Base-by-base conservation (phyloP, 2,113 vertebrate genomes). In the Acrocephalus arundinaceus region DNA sequence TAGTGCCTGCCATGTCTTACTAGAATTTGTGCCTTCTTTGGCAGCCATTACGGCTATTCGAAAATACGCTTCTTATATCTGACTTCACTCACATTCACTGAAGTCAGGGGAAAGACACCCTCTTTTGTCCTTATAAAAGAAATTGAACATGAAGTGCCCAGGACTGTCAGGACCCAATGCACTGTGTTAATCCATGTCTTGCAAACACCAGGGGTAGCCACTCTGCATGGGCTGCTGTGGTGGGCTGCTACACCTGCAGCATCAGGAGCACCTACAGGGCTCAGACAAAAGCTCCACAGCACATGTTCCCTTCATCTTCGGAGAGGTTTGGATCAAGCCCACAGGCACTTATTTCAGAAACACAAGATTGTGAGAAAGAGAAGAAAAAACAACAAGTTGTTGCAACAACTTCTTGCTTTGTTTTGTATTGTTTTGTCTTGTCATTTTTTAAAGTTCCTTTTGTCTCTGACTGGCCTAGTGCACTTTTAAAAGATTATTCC, bases 301-400 rank as follows among this genome's bases (percentile, higher is more conserved):
- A 37, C 19, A 2, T 70, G 71, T 81, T 39, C 28, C 27, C 57
- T 77, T 67, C 45, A 51, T 52, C 54, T 89, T 82, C 70, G 79
- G 72, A 75, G 75, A 35, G 11, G 14, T 76, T 91, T 81, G 49
- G 20, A 65, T 72, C 58, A 62, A 71, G n/a, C 49, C 66, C 48
- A 48, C 61, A 86, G 65, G 51, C 59, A 33, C 30, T 75, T 81
- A 21, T 67, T 94, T 86, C 76, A 94, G 52, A 94, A 87, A 62
- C 51, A 57, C 52, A 72, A 49, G 77, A 46, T 8, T 91, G 49
- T 72, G 70, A 61, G 52, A 89, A 77, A 74, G 22, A 30, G 57
- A 74, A 84, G 30, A 74, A 94, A 80, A 92, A 63, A 10, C 68
- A 35, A 35, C 35, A 35, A 35, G 35, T 35, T 35, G 51, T 16